A percentile compares a stretch with the other conserved stretches of the same genome.
Conservation (phyloP, 2,888 invertebrate genomes). For the Acanthosoma haemorrhoidale region DNA sequence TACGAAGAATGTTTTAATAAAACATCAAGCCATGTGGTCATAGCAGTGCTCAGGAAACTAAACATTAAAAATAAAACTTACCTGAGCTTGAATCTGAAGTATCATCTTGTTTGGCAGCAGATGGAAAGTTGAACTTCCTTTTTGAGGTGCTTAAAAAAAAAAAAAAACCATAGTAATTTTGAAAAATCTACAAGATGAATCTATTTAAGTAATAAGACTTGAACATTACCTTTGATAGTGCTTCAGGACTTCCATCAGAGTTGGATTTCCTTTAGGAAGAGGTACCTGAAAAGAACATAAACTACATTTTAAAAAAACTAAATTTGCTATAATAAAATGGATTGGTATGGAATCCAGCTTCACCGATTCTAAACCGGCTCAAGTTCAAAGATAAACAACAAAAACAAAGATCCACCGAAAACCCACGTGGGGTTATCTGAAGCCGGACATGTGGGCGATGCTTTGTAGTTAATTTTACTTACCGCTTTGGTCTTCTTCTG, state of each 20-base stretch:
- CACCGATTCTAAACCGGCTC: neutral
- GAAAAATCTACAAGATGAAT: neutral
- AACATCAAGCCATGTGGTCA: no score
- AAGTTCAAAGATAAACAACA: neutral
- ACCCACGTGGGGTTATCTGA: neutral
- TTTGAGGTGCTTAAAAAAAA: slow-evolving; percentile 43
- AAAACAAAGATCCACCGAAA: neutral
- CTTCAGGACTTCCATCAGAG: slow-evolving; percentile 56
- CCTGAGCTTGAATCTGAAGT: slow-evolving; percentile 47
- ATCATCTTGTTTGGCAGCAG: slow-evolving; percentile 43
- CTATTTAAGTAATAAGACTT: slow-evolving; percentile 3
- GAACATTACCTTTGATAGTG: slow-evolving; percentile 51
- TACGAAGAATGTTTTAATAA: no score
- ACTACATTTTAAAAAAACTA: neutral
- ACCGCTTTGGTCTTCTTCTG: slow-evolving; percentile 69
- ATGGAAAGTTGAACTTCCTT: slow-evolving; percentile 49
- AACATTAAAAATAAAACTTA: slow-evolving; percentile 9
- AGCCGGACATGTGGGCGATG: neutral
- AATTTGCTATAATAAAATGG: neutral
- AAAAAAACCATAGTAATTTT: neutral
- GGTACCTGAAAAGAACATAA: slow-evolving; percentile 50
- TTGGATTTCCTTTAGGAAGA: slow-evolving; percentile 60
- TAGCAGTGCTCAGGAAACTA: no score
- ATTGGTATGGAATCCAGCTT: neutral
- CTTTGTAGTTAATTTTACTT: slow-evolving; percentile 48